Evolutionary conservation across 2,113 vertebrate species (phyloP), one percentile per base, ranked within the genome.

Genomic region (Dicerorhinus sumatrensis): DNA sequence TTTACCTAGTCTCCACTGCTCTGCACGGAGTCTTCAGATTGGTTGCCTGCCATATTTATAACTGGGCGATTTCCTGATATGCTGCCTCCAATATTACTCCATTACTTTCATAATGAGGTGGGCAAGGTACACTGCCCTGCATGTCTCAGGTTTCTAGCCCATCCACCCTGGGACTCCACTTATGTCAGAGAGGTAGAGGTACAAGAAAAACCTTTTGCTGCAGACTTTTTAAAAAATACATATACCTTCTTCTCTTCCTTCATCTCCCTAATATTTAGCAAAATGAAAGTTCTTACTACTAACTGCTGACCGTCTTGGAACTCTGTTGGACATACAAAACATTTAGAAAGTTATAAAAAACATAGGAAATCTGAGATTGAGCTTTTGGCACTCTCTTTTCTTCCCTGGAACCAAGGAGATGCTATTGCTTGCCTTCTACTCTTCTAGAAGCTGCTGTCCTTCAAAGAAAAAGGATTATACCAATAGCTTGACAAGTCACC

Each of bases 101-200:
- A 31, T 4, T 51, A 12, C 5, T 58, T 92, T 80, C 23, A 54
- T 3, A 89, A 54, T 77, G n/a, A 73, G 73, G 14, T 25, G 23
- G 23, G 14, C 18, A n/a, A 88, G 56, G 48, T 3, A 25, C 10
- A 20, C 2, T 3, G 1, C 7, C 10, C 36, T 27, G 8, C 3
- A 6, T 18, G 14, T 25, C 9, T 17, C 10, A 63, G 20, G 4
- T 20, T 67, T 51, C 25, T 29, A 27, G 12, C 8, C 48, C 23
- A 65, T 21, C 0, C 0, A 5, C 2, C 6, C 13, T 46, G 48
- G 10, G 14, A 48, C 20, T 42, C 2, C 3, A n/a, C 36, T 81
- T 84, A n/a, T 0, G 13, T 87, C 6, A 27, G 14, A 63, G 33
- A 62, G 23, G 14, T 31, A 89, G 5, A 80, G 3, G 10, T 2